A percentile compares a stretch with the other conserved stretches of the same genome.
phyloP scores from a whole-genome alignment of 1,140 invertebrate species.

The Pentalonia nigronervosa region DNA sequence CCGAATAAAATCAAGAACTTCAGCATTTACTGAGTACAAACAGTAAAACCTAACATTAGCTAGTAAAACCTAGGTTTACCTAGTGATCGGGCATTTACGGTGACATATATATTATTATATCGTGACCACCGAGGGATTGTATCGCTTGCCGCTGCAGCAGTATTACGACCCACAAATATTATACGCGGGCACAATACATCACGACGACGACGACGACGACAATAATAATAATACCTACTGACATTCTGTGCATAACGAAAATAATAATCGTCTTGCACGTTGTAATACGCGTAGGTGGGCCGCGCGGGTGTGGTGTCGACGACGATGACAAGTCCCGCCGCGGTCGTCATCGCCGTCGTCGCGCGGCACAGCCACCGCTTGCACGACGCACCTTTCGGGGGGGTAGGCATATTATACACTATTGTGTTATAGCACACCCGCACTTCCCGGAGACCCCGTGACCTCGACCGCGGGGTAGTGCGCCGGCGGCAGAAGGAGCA shows the following conservation, averaged over 20 bases:
- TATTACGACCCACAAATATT: not conserved
- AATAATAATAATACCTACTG: not conserved
- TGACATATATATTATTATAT: too few species aligned
- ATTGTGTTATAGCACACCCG: not conserved
- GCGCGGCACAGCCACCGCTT: constrained; percentile 19
- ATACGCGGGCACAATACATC: not conserved
- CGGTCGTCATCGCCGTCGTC: not conserved
- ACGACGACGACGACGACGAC: not conserved
- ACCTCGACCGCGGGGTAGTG: constrained; percentile 14
- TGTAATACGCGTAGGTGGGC: not conserved
- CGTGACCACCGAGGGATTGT: not conserved
- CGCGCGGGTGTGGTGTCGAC: not conserved
- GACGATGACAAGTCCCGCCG: not conserved
- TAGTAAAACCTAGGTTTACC: too few species aligned
- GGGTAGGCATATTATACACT: too few species aligned
- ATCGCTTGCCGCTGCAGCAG: not conserved
- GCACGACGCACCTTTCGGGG: constrained; percentile 29
- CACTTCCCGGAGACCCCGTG: constrained; percentile 42
- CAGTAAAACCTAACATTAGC: too few species aligned
- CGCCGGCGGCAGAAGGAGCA: too few species aligned
- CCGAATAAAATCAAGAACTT: too few species aligned
- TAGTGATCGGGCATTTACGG: too few species aligned
- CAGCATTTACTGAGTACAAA: too few species aligned
- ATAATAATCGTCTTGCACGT: not conserved
- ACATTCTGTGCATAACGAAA: not conserved